Conservation (phyloP, 2,888 invertebrate species). For the Tiliacea aurago region DNA sequence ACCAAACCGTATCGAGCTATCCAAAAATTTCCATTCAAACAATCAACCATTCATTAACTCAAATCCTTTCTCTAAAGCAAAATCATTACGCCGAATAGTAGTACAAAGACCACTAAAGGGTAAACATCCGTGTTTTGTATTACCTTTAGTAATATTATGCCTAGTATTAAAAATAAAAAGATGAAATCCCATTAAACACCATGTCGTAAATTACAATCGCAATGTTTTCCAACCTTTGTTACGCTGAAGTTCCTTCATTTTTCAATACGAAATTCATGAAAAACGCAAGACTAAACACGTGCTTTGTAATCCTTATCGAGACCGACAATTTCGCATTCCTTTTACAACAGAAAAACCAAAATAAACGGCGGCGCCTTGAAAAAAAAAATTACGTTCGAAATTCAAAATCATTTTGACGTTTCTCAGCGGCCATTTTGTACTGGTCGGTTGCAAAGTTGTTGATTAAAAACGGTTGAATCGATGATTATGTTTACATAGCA, state of each 20-base stretch:
- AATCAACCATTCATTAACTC: constrained; percentile 13
- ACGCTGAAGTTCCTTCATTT: constrained; percentile 49
- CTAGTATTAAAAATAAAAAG: constrained; percentile 27
- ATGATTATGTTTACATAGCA: constrained; percentile 36
- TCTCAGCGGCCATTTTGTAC: constrained; percentile 30
- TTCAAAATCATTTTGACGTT: constrained; percentile 29
- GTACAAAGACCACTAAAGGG: constrained; percentile 11
- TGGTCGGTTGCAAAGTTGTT: constrained; percentile 20
- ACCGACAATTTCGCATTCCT: constrained; percentile 23
- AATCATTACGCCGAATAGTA: not conserved
- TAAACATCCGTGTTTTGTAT: constrained; percentile 57
- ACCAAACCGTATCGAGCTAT: not conserved
- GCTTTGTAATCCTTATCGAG: constrained; percentile 37
- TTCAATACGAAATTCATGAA: constrained; percentile 40
- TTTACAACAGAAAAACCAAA: constrained; percentile 11
- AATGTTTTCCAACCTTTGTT: constrained; percentile 50
- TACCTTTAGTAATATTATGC: constrained; percentile 49
- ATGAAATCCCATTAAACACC: constrained; percentile 16
- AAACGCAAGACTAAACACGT: constrained; percentile 19
- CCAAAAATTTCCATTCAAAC: constrained; percentile 14
- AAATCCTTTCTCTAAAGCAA: constrained; percentile 13
- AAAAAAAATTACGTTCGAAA: not conserved
- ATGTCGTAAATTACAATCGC: constrained; percentile 43
- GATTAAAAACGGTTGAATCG: not conserved
- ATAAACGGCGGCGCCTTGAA: not conserved